Percentiles rank a stretch among this genome's conserved stretches.
phyloP scores from a whole-genome alignment of 2,888 invertebrate species.

The Helicoverpa assulta region DNA sequence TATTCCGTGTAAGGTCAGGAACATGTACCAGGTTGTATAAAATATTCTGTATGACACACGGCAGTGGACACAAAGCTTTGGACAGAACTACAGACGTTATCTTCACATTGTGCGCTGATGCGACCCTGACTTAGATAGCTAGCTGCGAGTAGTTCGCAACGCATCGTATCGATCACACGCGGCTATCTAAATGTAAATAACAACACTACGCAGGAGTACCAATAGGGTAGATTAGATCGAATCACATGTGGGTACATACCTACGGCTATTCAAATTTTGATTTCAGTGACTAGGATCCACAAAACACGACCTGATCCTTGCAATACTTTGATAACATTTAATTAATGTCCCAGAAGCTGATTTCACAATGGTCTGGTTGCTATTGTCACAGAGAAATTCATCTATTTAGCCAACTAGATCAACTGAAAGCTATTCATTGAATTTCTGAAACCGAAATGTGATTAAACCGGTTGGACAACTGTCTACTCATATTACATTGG shows the following conservation, averaged over 20 bases:
- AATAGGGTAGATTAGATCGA: constrained; percentile 15
- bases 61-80: constrained; percentile 44
- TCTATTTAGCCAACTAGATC: neutral
- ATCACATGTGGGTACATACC: constrained; percentile 1
- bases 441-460: constrained; percentile 3
- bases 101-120: constrained; percentile 61
- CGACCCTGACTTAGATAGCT: constrained; percentile 71
- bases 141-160: constrained; percentile 47
- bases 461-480: constrained; percentile 7
- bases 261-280: neutral
- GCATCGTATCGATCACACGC: constrained; percentile 48
- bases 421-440: constrained; percentile 4
- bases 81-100: constrained; percentile 57
- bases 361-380: neutral
- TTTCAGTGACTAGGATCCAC: neutral
- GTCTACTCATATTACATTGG: neutral
- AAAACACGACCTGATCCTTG: too few relatives aligned
- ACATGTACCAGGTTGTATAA: constrained; percentile 23
- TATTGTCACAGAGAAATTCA: neutral
- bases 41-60: constrained; percentile 13
- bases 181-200: constrained; percentile 39
- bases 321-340: too few relatives aligned
- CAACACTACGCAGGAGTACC: constrained; percentile 9
- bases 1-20: constrained; percentile 15
- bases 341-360: neutral